A percentile compares a stretch with the other conserved stretches of the same genome.
These are phyloP conservation scores for Microtus montanus DNA, from an alignment of 2,113 vertebrate genomes.

Conservation along the genomic window DNA sequence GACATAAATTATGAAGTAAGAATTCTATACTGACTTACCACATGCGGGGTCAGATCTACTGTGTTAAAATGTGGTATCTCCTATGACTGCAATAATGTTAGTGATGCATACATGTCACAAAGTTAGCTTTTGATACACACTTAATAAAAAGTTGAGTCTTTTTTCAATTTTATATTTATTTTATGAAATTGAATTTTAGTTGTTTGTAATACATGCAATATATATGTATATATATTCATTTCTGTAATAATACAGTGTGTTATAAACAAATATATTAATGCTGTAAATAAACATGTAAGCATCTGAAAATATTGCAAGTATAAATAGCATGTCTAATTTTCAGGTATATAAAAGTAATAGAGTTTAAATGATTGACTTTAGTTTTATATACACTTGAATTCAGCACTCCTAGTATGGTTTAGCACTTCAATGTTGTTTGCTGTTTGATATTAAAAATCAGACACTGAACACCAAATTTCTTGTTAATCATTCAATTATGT, in stretches of 20 bases:
- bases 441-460: not conserved
- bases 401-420: not conserved
- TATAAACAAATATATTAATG: no score
- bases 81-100: not conserved
- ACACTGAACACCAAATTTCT: slow-evolving; percentile 21
- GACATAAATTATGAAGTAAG: not conserved
- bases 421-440: not conserved
- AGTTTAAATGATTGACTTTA: not conserved
- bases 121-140: not conserved
- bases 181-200: not conserved
- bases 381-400: not conserved
- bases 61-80: no score
- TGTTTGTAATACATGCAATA: not conserved
- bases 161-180: not conserved
- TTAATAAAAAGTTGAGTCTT: not conserved
- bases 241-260: not conserved
- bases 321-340: not conserved
- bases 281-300: not conserved
- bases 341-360: not conserved
- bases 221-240: not conserved
- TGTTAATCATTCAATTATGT: slow-evolving; percentile 1
- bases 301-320: not conserved
- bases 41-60: not conserved
- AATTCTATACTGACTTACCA: not conserved
- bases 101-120: not conserved